phyloP scores from a whole-genome alignment of 1,140 invertebrate genomes.

The Tenebrio molitor region DNA sequence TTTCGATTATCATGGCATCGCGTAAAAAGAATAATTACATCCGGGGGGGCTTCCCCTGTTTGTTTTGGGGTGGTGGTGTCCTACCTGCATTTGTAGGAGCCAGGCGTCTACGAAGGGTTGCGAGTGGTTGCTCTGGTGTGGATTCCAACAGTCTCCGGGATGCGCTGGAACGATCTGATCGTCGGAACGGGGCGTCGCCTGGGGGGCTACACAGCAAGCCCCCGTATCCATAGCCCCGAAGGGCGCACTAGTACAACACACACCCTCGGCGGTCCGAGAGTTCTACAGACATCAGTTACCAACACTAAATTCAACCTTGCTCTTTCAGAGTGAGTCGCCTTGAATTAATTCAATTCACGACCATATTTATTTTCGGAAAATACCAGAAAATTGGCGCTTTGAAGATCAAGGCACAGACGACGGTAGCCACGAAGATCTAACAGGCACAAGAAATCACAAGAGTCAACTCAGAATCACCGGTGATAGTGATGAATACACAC shows the following conservation, averaged over 20 bases:
- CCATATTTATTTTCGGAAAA: conserved; percentile 14
- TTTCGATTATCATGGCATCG: conserved; percentile 32
- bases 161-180: conserved; percentile 63
- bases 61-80: not conserved
- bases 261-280: conserved; percentile 47
- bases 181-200: conserved; percentile 60
- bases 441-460: conserved; percentile 39
- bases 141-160: conserved; percentile 62
- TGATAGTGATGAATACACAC: conserved; percentile 50
- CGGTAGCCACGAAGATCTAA: conserved; percentile 6
- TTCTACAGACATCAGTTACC: not conserved
- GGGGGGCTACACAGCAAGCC: conserved; percentile 62
- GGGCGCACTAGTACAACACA: conserved; percentile 52
- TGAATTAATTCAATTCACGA: conserved; percentile 29
- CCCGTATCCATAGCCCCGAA: conserved; percentile 64
- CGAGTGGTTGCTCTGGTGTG: conserved; percentile 55
- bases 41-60: not conserved
- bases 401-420: conserved; percentile 3
- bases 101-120: conserved; percentile 62
- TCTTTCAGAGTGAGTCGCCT: conserved; percentile 24
- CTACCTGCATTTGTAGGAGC: conserved; percentile 64
- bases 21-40: conserved; percentile 9
- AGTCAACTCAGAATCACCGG: conserved; percentile 50
- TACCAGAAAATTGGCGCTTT: conserved; percentile 5
- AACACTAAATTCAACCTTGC: conserved; percentile 26